Evolutionary conservation across 2,888 invertebrate genomes (phyloP).

Genomic region (Megamerina dolium): DNA sequence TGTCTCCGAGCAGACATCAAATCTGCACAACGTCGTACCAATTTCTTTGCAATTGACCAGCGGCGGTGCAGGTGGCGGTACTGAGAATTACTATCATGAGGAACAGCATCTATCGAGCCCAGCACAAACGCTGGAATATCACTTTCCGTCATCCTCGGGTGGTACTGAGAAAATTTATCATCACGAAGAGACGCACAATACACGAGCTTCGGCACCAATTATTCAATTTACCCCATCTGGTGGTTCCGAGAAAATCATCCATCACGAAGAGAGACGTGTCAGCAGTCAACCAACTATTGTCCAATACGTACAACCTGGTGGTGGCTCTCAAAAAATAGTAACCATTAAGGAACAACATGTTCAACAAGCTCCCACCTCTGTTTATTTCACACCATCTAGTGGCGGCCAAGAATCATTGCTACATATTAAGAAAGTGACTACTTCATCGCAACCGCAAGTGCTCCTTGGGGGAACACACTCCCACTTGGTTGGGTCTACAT

Average conservation of each 20-base stretch:
- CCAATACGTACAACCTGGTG: slow-evolving; percentile 19
- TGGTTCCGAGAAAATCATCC: slow-evolving; percentile 28
- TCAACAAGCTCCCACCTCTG: slow-evolving; percentile 19
- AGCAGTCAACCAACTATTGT: slow-evolving; percentile 27
- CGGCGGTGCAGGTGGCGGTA: slow-evolving; percentile 21
- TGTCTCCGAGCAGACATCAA: slow-evolving; percentile 23
- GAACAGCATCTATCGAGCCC: slow-evolving; percentile 19
- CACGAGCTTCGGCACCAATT: slow-evolving; percentile 17
- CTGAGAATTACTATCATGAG: slow-evolving; percentile 21
- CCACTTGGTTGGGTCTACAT: slow-evolving; percentile 15
- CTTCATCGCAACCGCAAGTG: slow-evolving; percentile 20
- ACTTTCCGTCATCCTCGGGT: slow-evolving; percentile 24
- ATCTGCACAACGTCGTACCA: slow-evolving; percentile 13
- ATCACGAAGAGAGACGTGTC: slow-evolving; percentile 26
- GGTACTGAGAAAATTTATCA: slow-evolving; percentile 36
- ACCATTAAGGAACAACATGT: slow-evolving; percentile 22
- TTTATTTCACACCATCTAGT: slow-evolving; percentile 18
- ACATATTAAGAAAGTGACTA: slow-evolving; percentile 28
- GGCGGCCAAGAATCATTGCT: slow-evolving; percentile 27
- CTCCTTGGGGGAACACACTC: slow-evolving; percentile 22
- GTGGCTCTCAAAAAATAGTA: slow-evolving; percentile 23
- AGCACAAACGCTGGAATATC: slow-evolving; percentile 17
- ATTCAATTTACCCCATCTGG: slow-evolving; percentile 28
- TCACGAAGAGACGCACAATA: slow-evolving; percentile 34
- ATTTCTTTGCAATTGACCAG: neutral